phyloP scores from a whole-genome alignment of 2,113 vertebrate genomes.

The Prionailurus bengalensis region DNA sequence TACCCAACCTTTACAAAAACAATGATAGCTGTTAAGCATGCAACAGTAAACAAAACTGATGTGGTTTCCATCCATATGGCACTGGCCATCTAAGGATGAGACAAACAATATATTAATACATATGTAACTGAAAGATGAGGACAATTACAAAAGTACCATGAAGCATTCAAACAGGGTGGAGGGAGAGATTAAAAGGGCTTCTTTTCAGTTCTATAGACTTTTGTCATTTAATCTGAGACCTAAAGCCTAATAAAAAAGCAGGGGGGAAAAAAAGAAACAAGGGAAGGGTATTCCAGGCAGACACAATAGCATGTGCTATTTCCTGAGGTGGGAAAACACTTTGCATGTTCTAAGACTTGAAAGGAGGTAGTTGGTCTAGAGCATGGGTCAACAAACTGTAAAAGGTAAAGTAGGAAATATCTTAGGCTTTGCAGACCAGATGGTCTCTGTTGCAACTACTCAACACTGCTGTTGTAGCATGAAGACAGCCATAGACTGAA shows the following conservation, averaged over 20 bases:
- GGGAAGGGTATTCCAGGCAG: not conserved
- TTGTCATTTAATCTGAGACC: not conserved
- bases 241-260: not conserved
- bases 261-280: not conserved
- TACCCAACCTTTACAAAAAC: not conserved
- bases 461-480: not conserved
- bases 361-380: not conserved
- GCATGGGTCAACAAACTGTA: not conserved
- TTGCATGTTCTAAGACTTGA: constrained; percentile 65
- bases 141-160: not conserved
- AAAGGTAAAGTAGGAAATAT: not conserved
- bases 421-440: not conserved
- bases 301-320: not conserved
- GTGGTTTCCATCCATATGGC: not conserved
- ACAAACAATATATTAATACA: not conserved
- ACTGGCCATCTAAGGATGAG: not conserved
- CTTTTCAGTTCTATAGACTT: not conserved
- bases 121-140: not conserved
- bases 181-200: not conserved
- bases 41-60: not conserved
- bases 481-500: not conserved
- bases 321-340: constrained; percentile 45
- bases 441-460: not conserved
- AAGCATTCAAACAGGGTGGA: not conserved
- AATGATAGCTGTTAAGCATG: not conserved